Conservation (phyloP, 2,797 vertebrate genomes). For the Scyliorhinus canicula region DNA sequence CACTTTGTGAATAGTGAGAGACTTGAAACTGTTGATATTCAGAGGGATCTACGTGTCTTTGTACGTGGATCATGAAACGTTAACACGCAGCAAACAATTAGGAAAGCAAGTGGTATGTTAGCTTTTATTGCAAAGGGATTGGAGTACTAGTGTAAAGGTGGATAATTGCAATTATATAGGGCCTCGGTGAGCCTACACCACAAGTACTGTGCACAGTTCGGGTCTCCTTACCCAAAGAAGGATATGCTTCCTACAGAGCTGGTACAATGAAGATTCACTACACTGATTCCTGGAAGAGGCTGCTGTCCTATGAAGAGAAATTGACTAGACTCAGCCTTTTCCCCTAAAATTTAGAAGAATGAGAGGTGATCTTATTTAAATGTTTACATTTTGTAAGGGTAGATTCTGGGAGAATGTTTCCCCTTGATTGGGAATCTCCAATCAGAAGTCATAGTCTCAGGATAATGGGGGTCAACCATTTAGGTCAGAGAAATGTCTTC, state of each 20-base stretch:
- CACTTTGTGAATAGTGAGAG: no score
- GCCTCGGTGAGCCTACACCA: neutral
- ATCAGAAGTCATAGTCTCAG: neutral
- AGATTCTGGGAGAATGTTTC: neutral
- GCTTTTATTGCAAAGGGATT: no score
- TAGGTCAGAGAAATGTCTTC: no score
- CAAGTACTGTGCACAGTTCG: no score
- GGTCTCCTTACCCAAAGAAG: neutral
- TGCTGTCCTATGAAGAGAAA: neutral
- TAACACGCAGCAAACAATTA: no score
- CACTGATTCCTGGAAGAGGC: neutral
- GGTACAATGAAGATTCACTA: neutral
- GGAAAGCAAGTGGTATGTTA: no score
- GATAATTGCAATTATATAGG: no score
- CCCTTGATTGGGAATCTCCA: neutral
- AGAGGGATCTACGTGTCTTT: no score
- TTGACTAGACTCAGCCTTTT: neutral
- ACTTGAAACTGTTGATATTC: no score
- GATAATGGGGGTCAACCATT: neutral
- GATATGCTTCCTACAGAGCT: neutral
- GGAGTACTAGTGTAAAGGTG: no score
- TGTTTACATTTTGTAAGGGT: neutral
- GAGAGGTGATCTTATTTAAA: neutral
- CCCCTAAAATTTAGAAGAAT: neutral
- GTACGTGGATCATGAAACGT: no score